phyloP scores from a whole-genome alignment of 2,888 invertebrate species.

The Epistrophella euchroma region DNA sequence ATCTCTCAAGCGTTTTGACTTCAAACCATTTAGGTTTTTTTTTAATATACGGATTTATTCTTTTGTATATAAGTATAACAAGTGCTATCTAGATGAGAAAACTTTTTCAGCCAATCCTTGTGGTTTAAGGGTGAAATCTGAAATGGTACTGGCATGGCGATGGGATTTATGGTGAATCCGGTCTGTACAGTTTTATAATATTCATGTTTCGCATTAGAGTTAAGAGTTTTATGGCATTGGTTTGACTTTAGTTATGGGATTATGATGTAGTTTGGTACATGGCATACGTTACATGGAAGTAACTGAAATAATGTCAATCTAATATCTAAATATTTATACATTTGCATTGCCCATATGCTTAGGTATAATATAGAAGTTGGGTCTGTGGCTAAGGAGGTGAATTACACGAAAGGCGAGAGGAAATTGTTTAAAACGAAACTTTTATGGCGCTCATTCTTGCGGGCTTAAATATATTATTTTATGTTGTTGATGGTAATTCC shows the following conservation, averaged over 20 bases:
- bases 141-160: conserved; percentile 40
- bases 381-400: conserved; percentile 23
- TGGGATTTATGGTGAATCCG: conserved; percentile 42
- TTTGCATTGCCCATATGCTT: conserved; percentile 49
- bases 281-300: conserved; percentile 30
- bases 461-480: conserved; percentile 75
- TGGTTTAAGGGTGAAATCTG: conserved; percentile 54
- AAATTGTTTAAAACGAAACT: conserved; percentile 47
- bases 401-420: conserved; percentile 4
- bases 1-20: conserved; percentile 70
- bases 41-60: neutral
- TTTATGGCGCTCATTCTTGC: conserved; percentile 62
- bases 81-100: conserved; percentile 20
- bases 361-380: conserved; percentile 28
- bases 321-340: conserved; percentile 62
- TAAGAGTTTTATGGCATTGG: conserved; percentile 25
- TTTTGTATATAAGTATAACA: neutral
- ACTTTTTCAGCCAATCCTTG: conserved; percentile 67
- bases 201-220: neutral
- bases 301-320: conserved; percentile 72
- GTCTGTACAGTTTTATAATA: conserved; percentile 12
- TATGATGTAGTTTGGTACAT: conserved; percentile 22
- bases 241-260: conserved; percentile 50
- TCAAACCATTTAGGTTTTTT: conserved; percentile 57
- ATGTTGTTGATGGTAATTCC: conserved; percentile 82